Evolutionary conservation across 2,797 vertebrate genomes (phyloP).

Genomic region (Enteromius argenteus): DNA sequence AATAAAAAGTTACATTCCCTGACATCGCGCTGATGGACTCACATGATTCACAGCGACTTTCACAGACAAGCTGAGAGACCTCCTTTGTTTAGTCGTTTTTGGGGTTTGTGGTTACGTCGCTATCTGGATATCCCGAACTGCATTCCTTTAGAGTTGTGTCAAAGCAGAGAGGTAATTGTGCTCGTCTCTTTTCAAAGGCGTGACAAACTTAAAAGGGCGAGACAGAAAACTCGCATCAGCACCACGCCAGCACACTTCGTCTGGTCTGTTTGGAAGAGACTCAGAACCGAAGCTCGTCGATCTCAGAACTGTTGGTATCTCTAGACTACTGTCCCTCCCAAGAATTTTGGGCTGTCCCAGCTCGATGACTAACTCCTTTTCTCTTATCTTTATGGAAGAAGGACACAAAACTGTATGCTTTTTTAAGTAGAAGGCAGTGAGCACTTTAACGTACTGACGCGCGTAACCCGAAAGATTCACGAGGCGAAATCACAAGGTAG

Average conservation of each 20-base stretch:
- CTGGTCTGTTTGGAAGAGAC: conserved; percentile 18
- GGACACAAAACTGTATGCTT: neutral
- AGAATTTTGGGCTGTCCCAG: conserved; percentile 26
- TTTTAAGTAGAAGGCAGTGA: conserved; percentile 5
- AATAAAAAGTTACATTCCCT: conserved; percentile 6
- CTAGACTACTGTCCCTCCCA: neutral
- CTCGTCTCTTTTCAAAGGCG: conserved; percentile 59
- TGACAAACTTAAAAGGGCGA: conserved; percentile 73
- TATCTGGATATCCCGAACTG: neutral
- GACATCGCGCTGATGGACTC: neutral
- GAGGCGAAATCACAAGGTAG: conserved; percentile 31
- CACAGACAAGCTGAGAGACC: neutral
- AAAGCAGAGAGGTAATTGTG: conserved; percentile 20
- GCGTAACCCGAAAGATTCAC: conserved; percentile 2
- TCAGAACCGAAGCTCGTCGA: neutral
- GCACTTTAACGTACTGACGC: neutral
- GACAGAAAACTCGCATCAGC: conserved; percentile 81
- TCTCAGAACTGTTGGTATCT: neutral
- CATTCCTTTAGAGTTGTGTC: conserved; percentile 24
- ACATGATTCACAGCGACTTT: conserved; percentile 10
- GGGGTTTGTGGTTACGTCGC: neutral
- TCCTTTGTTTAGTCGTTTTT: neutral
- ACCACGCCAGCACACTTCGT: conserved; percentile 69
- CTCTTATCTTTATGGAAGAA: conserved; percentile 30
- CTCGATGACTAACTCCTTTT: conserved; percentile 22